phyloP scores from a whole-genome alignment of 30 jellyfish, hydroid and myxozoan species.

The Turritopsis dohrnii region DNA sequence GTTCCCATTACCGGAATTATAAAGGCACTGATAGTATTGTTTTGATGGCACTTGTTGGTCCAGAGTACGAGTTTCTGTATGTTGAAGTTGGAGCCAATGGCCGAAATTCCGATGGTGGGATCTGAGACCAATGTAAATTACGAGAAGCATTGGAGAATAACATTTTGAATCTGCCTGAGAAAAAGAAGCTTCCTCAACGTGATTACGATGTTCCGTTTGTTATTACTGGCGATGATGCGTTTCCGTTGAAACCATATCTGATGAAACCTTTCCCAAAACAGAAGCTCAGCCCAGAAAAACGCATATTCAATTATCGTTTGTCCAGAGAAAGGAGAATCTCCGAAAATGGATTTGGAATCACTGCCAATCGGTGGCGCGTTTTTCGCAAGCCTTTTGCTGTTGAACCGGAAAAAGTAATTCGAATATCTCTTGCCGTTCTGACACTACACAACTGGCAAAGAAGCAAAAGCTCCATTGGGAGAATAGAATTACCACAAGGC shows the following conservation, averaged over 20 bases:
- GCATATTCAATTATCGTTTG: constrained; percentile 22
- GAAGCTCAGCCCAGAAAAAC: not conserved
- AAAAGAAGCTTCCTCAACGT: constrained; percentile 3
- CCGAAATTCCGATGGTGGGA: constrained; percentile 11
- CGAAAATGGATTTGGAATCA: constrained; percentile 43
- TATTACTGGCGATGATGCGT: constrained; percentile 22
- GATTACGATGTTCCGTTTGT: not conserved
- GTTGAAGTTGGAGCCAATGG: constrained; percentile 21
- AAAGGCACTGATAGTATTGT: not conserved
- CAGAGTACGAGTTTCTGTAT: constrained; percentile 27
- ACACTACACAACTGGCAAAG: constrained; percentile 43
- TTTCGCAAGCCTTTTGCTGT: constrained; percentile 40
- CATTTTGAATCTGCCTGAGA: not conserved
- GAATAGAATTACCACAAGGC: constrained; percentile 33
- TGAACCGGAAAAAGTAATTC: constrained; percentile 31
- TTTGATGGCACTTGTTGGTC: constrained; percentile 4
- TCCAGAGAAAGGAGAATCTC: constrained; percentile 11
- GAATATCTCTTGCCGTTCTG: constrained; percentile 37
- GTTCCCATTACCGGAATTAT: not conserved
- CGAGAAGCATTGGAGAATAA: not conserved
- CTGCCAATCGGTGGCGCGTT: constrained; percentile 43
- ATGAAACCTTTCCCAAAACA: constrained; percentile 19
- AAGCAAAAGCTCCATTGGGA: constrained; percentile 21
- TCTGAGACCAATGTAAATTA: constrained; percentile 26
- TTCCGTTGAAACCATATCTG: not conserved